These are phyloP conservation scores for Napeogenes inachia DNA, from an alignment of 2,888 invertebrate genomes.

Conservation along the genomic window DNA sequence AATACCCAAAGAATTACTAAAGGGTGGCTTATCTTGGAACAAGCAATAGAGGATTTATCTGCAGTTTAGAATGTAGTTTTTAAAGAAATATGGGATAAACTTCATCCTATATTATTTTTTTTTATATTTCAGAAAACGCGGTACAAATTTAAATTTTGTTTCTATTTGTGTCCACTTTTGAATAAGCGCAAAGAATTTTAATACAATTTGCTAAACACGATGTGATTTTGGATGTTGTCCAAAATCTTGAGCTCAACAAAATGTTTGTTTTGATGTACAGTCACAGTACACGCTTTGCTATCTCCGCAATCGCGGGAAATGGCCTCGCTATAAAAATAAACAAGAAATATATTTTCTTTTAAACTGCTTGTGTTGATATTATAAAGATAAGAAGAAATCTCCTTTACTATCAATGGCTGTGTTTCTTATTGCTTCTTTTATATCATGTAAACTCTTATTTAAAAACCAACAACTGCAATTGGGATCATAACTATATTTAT, in stretches of 20 bases:
- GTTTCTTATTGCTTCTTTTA: no score
- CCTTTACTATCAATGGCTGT: no score
- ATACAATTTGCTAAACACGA: constrained; percentile 41
- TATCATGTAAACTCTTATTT: no score
- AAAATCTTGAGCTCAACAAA: constrained; percentile 34
- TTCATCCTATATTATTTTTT: no score
- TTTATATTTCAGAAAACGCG: no score
- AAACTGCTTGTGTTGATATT: constrained; percentile 10
- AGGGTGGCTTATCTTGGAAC: no score
- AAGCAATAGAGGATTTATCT: no score
- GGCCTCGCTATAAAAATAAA: constrained; percentile 26
- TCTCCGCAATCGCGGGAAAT: constrained; percentile 25
- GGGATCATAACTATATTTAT: no score
- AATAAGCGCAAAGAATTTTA: constrained; percentile 35
- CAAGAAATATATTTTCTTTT: constrained; percentile 12
- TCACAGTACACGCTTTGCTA: constrained; percentile 26
- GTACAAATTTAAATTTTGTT: not conserved
- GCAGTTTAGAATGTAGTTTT: no score
- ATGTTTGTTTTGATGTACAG: constrained; percentile 35
- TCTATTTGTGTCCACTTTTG: not conserved
- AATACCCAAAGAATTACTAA: no score
- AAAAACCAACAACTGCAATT: no score
- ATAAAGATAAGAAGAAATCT: not conserved
- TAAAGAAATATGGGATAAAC: no score
- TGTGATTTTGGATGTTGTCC: constrained; percentile 33